Evolutionary conservation across 2,113 vertebrate species (phyloP).

Genomic region (Leptobrachium ailaonicum): DNA sequence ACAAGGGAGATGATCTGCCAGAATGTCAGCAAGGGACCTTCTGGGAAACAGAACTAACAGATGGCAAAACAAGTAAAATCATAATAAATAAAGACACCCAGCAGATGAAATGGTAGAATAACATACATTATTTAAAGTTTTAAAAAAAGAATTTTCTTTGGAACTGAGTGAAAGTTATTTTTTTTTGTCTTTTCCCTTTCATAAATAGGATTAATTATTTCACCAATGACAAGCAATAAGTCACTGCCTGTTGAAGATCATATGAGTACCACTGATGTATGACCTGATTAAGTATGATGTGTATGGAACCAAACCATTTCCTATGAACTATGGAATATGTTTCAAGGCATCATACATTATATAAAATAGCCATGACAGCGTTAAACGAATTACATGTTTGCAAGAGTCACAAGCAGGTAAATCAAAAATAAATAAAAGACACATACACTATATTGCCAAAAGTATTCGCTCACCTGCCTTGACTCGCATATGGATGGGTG

Average conservation of each 20-base stretch:
- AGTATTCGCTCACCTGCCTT: too few species aligned
- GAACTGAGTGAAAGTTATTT: background rate
- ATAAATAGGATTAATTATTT: conserved; percentile 1
- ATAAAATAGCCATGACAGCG: background rate
- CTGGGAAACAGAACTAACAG: conserved; percentile 19
- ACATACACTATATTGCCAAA: too few species aligned
- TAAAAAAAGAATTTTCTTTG: conserved; percentile 12
- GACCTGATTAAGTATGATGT: background rate
- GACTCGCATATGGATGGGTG: too few species aligned
- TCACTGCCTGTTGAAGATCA: background rate
- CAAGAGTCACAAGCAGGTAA: background rate
- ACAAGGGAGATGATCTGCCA: conserved; percentile 35
- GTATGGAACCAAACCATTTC: background rate
- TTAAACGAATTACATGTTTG: background rate
- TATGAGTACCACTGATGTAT: background rate
- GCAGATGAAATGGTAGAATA: conserved; percentile 31
- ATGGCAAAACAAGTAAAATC: conserved; percentile 42
- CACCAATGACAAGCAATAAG: background rate
- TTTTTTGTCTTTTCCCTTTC: background rate
- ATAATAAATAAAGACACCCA: conserved; percentile 44
- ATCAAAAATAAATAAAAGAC: too few species aligned
- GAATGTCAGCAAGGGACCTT: conserved; percentile 31
- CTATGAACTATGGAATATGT: background rate
- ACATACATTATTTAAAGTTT: conserved; percentile 28
- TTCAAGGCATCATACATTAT: background rate